phyloP scores from a whole-genome alignment of 2,113 vertebrate genomes.

The Morphnarchus princeps region DNA sequence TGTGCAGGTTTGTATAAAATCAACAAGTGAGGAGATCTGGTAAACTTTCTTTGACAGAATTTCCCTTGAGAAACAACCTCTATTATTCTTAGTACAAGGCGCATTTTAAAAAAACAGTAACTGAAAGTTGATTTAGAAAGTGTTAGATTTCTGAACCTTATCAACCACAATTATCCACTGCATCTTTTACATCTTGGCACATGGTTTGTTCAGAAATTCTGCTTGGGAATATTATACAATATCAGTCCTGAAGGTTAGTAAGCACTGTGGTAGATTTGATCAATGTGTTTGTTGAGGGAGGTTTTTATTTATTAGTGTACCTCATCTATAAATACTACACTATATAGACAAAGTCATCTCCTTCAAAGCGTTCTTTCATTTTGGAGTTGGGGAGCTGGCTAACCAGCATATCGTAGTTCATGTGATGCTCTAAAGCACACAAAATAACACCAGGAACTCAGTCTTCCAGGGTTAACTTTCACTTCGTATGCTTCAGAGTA shows the following conservation, averaged over 20 bases:
- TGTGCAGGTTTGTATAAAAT: neutral
- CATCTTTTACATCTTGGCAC: neutral
- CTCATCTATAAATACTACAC: neutral
- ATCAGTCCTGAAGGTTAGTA: neutral
- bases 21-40: neutral
- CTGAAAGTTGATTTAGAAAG: neutral
- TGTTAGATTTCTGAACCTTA: neutral
- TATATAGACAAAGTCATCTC: neutral
- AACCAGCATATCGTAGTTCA: fast-evolving
- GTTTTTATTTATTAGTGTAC: neutral
- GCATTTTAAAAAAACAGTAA: neutral
- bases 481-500: neutral
- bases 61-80: neutral
- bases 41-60: neutral
- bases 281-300: neutral
- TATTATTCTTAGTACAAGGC: neutral
- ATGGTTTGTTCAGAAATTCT: neutral
- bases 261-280: neutral
- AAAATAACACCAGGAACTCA: neutral
- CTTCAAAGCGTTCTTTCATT: neutral
- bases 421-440: neutral
- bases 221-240: neutral
- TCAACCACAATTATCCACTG: neutral
- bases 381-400: neutral
- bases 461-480: neutral